A percentile compares a stretch with the other conserved stretches of the same genome.
Conservation (phyloP, 2,888 invertebrate genomes). For the Calliphora vomitoria region DNA sequence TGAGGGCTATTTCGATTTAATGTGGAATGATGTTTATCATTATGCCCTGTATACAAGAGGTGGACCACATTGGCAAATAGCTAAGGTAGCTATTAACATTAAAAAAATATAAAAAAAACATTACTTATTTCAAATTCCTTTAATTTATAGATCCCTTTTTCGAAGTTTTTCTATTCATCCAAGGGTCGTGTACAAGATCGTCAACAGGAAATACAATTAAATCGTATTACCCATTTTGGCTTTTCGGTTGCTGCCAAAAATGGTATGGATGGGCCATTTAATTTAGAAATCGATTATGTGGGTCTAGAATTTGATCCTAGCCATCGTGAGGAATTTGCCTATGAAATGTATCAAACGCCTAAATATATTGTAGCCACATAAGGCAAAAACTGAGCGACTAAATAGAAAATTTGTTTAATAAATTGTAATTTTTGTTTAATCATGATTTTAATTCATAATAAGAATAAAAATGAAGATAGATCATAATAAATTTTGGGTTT, state of each 20-base stretch:
- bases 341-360: constrained; percentile 94
- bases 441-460: neutral
- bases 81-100: constrained; percentile 87
- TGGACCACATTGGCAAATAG: constrained; percentile 98
- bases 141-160: constrained; percentile 91
- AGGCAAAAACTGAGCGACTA: neutral
- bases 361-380: constrained; percentile 88
- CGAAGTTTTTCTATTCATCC: constrained; percentile 93
- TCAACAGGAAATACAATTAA: constrained; percentile 88
- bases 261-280: constrained; percentile 92
- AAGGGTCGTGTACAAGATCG: constrained; percentile 95
- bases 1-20: constrained; percentile 91
- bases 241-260: constrained; percentile 91
- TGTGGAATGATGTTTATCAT: constrained; percentile 95
- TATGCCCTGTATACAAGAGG: constrained; percentile 96
- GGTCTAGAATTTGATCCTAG: constrained; percentile 93
- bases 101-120: neutral
- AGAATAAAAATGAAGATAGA: too few relatives aligned
- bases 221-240: constrained; percentile 90
- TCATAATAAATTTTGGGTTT: too few relatives aligned
- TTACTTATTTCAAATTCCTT: constrained; percentile 84
- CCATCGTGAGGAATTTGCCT: constrained; percentile 94
- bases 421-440: constrained; percentile 17
- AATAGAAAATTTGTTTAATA: constrained; percentile 1
- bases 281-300: constrained; percentile 96